Conservation (phyloP, 2,113 vertebrate species). For the Daphoenositta chrysoptera region DNA sequence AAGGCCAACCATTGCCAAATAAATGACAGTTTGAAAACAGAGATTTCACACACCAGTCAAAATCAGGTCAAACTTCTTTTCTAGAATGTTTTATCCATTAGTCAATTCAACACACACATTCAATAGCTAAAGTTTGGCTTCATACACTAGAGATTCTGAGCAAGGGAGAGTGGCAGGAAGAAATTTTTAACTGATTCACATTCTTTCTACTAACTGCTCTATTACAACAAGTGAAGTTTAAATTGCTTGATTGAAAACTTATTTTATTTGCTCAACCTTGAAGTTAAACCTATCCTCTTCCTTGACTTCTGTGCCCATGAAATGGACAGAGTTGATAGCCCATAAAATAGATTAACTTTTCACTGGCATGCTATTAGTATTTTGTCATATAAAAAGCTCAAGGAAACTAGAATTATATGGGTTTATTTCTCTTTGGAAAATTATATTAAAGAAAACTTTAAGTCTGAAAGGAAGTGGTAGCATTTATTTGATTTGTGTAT, state of each 20-base stretch:
- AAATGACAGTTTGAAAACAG: neutral
- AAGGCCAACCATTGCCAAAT: neutral
- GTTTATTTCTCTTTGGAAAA: neutral
- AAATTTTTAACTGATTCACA: conserved; percentile 3
- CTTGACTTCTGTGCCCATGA: neutral
- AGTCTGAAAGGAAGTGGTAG: neutral
- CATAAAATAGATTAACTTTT: conserved; percentile 48
- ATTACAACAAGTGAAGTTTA: conserved; percentile 46
- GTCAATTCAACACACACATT: neutral
- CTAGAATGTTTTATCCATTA: neutral
- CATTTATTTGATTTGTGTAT: neutral
- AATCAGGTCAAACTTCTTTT: neutral
- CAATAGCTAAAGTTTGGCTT: neutral
- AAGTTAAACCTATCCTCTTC: conserved; percentile 23
- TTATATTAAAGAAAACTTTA: neutral
- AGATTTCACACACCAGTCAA: neutral
- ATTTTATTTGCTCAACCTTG: conserved; percentile 45
- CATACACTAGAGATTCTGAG: neutral
- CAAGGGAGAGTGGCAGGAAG: neutral
- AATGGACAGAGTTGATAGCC: conserved; percentile 5
- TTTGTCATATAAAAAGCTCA: conserved; percentile 9
- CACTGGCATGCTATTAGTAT: conserved; percentile 33
- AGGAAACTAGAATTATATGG: neutral
- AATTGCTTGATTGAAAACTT: conserved; percentile 58
- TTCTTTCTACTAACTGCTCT: conserved; percentile 38